phyloP scores from a whole-genome alignment of 2,797 vertebrate genomes.

The Molossus molossus region DNA sequence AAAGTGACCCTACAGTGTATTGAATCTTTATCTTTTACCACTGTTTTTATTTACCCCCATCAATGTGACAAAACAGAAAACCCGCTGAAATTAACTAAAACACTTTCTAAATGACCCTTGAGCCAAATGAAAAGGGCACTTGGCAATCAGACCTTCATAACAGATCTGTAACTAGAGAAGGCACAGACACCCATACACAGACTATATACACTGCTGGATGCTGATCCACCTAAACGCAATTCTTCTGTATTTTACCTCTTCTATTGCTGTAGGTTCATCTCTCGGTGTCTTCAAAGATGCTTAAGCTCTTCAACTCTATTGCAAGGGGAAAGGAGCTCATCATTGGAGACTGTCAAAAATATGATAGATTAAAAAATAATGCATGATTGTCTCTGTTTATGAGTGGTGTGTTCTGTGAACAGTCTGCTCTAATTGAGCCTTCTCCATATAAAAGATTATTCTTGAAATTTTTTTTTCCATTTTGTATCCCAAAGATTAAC shows the following conservation, averaged over 20 bases:
- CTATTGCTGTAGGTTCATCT: neutral
- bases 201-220: neutral
- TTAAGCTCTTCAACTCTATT: constrained; percentile 37
- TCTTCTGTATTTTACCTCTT: constrained; percentile 14
- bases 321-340: neutral
- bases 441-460: neutral
- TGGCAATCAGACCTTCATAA: constrained; percentile 37
- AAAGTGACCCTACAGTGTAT: neutral
- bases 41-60: neutral
- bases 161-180: constrained; percentile 44
- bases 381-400: constrained; percentile 11
- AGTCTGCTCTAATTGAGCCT: neutral
- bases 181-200: neutral
- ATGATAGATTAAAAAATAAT: constrained; percentile 35
- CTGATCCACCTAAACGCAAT: neutral
- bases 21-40: neutral
- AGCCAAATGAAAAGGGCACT: constrained; percentile 53
- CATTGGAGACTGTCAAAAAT: neutral
- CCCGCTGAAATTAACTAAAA: constrained; percentile 56
- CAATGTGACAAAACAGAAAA: neutral
- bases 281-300: neutral
- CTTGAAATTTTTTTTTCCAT: neutral
- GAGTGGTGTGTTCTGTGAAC: neutral
- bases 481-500: constrained; percentile 26
- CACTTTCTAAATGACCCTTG: constrained; percentile 16